Evolutionary conservation across 1,140 invertebrate species (phyloP).

Genomic region (Micrasema longulum): DNA sequence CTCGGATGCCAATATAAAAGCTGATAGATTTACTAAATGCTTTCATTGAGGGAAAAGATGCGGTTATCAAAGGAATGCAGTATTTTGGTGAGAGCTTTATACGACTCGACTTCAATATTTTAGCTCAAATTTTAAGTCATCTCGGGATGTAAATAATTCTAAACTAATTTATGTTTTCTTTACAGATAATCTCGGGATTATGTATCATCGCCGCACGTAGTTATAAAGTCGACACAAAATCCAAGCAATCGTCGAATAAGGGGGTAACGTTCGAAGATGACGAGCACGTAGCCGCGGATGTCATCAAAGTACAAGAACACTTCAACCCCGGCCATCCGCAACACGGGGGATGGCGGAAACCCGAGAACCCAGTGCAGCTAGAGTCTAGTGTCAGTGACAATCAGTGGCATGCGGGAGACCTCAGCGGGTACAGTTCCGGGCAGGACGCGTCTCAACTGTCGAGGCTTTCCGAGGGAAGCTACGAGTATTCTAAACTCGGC

Average conservation of each 20-base stretch:
- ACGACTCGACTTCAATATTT: too few species aligned
- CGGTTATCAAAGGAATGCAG: conserved; percentile 39
- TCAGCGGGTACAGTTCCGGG: neutral
- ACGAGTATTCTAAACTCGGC: conserved; percentile 31
- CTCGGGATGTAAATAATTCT: too few species aligned
- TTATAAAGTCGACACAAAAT: conserved; percentile 22
- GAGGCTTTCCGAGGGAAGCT: conserved; percentile 21
- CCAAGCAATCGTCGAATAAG: conserved; percentile 1
- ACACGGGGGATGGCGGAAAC: conserved; percentile 41
- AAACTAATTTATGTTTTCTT: neutral
- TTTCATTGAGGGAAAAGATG: conserved; percentile 41
- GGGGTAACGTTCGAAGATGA: neutral
- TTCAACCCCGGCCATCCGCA: conserved; percentile 42
- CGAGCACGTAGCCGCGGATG: neutral
- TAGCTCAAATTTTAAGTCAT: neutral
- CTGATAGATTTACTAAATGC: conserved; percentile 20
- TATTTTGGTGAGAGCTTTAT: conserved; percentile 30
- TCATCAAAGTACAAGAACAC: conserved; percentile 1
- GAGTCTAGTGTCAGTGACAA: conserved; percentile 18
- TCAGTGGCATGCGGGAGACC: conserved; percentile 37
- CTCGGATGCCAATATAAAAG: conserved; percentile 42
- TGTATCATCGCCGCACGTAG: conserved; percentile 2
- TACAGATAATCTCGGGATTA: conserved; percentile 27
- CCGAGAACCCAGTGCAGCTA: conserved; percentile 11
- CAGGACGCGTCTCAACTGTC: neutral